Conservation (phyloP, 2,113 vertebrate genomes). For the Hiodon tergisus region DNA sequence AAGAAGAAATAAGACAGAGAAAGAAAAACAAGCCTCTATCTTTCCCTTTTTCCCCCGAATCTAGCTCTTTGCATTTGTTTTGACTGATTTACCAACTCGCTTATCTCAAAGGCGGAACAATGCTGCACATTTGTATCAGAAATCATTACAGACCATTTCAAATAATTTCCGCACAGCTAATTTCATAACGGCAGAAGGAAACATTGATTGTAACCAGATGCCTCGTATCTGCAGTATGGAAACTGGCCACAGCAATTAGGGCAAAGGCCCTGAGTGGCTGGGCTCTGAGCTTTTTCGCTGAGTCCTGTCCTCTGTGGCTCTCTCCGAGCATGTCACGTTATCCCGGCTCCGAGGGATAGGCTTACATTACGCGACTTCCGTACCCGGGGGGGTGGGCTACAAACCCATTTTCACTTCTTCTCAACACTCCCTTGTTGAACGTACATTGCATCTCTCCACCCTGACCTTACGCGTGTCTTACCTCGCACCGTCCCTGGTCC, state of each 20-base stretch:
- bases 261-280: conserved; percentile 8
- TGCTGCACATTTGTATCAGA: conserved; percentile 49
- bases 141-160: conserved; percentile 54
- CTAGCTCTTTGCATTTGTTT: conserved; percentile 37
- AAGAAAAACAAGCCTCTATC: conserved; percentile 11
- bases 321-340: background rate
- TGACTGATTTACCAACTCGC: conserved; percentile 43
- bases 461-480: too few relatives aligned
- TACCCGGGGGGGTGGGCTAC: too few relatives aligned
- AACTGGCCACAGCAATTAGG: conserved; percentile 37
- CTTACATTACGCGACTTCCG: background rate
- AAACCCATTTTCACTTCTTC: too few relatives aligned
- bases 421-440: too few relatives aligned
- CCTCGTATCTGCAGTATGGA: conserved; percentile 41
- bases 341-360: background rate
- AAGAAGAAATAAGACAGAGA: conserved; percentile 5
- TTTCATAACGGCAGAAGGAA: conserved; percentile 49
- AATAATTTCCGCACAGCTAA: conserved; percentile 52
- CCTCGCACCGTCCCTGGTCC: too few relatives aligned
- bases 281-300: background rate
- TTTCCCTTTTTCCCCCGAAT: conserved; percentile 14
- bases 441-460: too few relatives aligned
- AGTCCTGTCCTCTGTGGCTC: background rate
- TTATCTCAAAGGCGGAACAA: conserved; percentile 49
- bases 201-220: conserved; percentile 56